phyloP scores from a whole-genome alignment of 92 coral and sea anemone species.

The Porites evermanni region DNA sequence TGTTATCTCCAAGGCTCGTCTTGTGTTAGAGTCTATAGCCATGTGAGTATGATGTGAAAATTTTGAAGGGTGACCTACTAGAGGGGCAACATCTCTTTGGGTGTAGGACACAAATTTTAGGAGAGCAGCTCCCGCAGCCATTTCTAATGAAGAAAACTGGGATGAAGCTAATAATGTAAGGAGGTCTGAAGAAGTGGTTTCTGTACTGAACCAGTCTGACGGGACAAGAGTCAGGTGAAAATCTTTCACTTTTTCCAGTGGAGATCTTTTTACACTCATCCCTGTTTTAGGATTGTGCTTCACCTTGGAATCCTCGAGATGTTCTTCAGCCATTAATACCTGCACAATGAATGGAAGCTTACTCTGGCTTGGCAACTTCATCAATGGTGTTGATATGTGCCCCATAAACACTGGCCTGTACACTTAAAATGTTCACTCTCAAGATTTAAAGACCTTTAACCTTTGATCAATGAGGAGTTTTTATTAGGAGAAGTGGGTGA shows the following conservation, averaged over 20 bases:
- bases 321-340: slow-evolving; percentile 78
- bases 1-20: slow-evolving; percentile 80
- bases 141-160: slow-evolving; percentile 78
- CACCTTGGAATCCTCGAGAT: slow-evolving; percentile 55
- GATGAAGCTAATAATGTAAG: slow-evolving; percentile 34
- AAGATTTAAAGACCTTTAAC: no score
- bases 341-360: neutral
- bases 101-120: slow-evolving; percentile 81
- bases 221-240: slow-evolving; percentile 82
- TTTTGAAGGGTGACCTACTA: slow-evolving; percentile 71
- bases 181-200: slow-evolving; percentile 31
- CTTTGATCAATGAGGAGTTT: no score
- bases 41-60: slow-evolving; percentile 83
- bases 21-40: slow-evolving; percentile 86
- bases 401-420: no score
- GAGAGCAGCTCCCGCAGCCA: slow-evolving; percentile 74
- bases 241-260: slow-evolving; percentile 66
- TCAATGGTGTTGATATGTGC: no score
- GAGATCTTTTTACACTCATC: slow-evolving; percentile 50
- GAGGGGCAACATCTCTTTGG: slow-evolving; percentile 77
- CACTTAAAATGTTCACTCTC: no score
- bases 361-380: no score
- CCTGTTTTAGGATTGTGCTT: slow-evolving; percentile 73
- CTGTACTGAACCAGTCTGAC: slow-evolving; percentile 72
- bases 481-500: no score